Percentiles rank a stretch among this genome's conserved stretches.
Conservation (phyloP, 2,113 vertebrate genomes). For the Cettia cetti region DNA sequence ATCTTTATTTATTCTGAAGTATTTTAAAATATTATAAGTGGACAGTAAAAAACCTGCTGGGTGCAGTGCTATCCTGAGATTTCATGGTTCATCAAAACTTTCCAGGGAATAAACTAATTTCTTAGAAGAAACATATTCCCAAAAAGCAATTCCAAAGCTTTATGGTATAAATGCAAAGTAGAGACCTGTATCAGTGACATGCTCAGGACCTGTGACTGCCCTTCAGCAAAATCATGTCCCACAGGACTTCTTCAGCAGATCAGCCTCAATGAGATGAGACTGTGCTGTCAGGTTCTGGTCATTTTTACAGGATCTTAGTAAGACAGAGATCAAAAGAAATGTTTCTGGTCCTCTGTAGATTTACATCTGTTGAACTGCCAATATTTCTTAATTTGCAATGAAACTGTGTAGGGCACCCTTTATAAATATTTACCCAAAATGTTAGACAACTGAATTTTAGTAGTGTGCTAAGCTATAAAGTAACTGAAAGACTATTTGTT, state of each 20-base stretch:
- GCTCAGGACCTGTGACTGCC: not conserved
- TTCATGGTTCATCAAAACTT: not conserved
- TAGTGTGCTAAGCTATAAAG: constrained; percentile 63
- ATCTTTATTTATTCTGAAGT: not conserved
- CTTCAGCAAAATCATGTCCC: not conserved
- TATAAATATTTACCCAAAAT: constrained; percentile 70
- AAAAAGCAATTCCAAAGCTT: not conserved
- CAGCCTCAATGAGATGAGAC: constrained; percentile 54
- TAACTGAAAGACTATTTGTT: constrained; percentile 58
- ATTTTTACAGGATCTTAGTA: constrained; percentile 71
- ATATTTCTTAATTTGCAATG: constrained; percentile 72
- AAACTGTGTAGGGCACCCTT: constrained; percentile 64
- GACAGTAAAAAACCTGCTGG: not conserved
- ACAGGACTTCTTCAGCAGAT: not conserved
- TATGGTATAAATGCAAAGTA: not conserved
- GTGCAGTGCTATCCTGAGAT: not conserved
- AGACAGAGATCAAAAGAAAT: constrained; percentile 76
- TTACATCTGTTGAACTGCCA: constrained; percentile 74
- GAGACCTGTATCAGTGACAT: not conserved
- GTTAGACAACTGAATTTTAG: constrained; percentile 61
- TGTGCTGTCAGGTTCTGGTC: constrained; percentile 63
- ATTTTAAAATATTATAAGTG: not conserved
- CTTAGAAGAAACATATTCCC: not conserved
- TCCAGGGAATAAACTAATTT: not conserved
- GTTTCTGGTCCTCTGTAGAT: constrained; percentile 72